Evolutionary conservation across 2,888 invertebrate species (phyloP).

Genomic region (Lycaena phlaeas): DNA sequence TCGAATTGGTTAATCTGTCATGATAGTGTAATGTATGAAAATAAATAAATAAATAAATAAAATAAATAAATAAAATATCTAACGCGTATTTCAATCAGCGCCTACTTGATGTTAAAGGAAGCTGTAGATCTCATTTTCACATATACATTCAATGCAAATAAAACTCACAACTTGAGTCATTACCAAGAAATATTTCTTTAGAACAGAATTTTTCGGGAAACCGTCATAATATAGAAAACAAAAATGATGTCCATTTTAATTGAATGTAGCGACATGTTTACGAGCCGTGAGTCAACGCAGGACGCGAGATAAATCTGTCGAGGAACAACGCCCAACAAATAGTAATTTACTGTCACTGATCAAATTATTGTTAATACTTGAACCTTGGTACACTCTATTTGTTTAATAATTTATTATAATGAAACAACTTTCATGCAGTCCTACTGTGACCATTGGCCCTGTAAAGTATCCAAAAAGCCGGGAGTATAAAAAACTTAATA

Average conservation of each 20-base stretch:
- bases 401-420: too few relatives aligned
- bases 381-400: not conserved
- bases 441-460: too few relatives aligned
- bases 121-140: not conserved
- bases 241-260: constrained; percentile 58
- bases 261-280: constrained; percentile 60
- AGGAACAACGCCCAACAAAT: constrained; percentile 54
- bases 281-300: constrained; percentile 60
- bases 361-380: constrained; percentile 32
- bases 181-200: not conserved
- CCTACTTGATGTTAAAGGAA: too few relatives aligned
- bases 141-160: not conserved
- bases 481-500: too few relatives aligned
- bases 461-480: too few relatives aligned
- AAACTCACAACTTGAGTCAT: not conserved
- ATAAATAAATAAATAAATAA: too few relatives aligned
- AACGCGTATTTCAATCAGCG: too few relatives aligned
- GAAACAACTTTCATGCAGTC: too few relatives aligned
- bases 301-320: constrained; percentile 62
- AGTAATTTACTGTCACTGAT: constrained; percentile 54
- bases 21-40: too few relatives aligned
- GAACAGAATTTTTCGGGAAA: constrained; percentile 13
- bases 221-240: constrained; percentile 41
- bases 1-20: too few relatives aligned
- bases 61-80: too few relatives aligned